These are phyloP conservation scores for Limenitis camilla DNA, from an alignment of 2,888 invertebrate genomes.

Conservation along the genomic window DNA sequence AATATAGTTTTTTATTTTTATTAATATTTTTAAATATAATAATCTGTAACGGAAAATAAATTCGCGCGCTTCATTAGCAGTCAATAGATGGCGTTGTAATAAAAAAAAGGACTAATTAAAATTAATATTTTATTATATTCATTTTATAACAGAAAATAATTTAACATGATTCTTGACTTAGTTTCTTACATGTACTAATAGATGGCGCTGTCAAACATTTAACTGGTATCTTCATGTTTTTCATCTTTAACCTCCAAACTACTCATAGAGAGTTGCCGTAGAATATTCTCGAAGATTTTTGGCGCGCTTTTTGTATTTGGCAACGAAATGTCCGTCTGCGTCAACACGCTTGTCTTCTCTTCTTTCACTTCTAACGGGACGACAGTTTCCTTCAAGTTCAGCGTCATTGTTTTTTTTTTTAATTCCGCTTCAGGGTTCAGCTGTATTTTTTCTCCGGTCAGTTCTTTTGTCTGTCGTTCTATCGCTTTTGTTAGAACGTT, in stretches of 20 bases:
- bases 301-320: constrained; percentile 68
- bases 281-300: constrained; percentile 63
- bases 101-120: no score
- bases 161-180: no score
- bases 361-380: constrained; percentile 42
- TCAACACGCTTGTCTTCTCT: constrained; percentile 48
- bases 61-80: no score
- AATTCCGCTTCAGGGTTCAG: constrained; percentile 27
- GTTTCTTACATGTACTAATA: no score
- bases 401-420: constrained; percentile 49
- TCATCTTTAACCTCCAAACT: constrained; percentile 42
- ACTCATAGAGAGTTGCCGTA: constrained; percentile 56
- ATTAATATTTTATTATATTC: no score
- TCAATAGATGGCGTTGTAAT: no score
- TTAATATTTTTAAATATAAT: no score
- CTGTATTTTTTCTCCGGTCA: constrained; percentile 33
- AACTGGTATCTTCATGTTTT: constrained; percentile 7
- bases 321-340: constrained; percentile 65
- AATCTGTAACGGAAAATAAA: no score
- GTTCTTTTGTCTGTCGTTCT: constrained; percentile 44
- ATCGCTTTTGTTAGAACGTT: constrained; percentile 55
- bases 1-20: no score
- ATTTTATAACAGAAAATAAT: no score
- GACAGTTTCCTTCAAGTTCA: constrained; percentile 53
- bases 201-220: no score